Conservation (phyloP, 53 echinoderm and acorn worm genomes). For the Arbacia lixula region DNA sequence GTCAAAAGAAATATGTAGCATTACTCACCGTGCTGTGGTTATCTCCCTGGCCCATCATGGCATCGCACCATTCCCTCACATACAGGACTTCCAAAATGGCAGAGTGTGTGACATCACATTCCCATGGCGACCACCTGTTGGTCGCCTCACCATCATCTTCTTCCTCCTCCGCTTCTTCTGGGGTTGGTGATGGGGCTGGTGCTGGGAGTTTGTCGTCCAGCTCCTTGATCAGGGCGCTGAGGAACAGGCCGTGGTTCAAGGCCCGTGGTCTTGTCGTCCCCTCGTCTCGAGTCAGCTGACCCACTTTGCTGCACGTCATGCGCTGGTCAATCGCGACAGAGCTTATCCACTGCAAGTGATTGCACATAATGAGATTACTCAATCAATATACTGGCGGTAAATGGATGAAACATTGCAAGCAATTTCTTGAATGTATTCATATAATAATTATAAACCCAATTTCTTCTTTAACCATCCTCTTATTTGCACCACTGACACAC, state of each 20-base stretch:
- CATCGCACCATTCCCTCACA: conserved; percentile 28
- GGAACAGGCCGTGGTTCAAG: conserved; percentile 12
- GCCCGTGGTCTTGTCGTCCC: not conserved
- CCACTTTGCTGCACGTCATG: conserved; percentile 5
- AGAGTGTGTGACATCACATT: conserved; percentile 1
- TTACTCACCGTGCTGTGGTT: too few species aligned
- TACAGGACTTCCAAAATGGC: conserved; percentile 32
- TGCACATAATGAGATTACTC: too few species aligned
- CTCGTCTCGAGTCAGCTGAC: conserved; percentile 14
- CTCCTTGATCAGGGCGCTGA: not conserved
- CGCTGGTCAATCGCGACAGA: conserved; percentile 8
- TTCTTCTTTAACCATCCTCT: too few species aligned
- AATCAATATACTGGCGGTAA: too few species aligned
- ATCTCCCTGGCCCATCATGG: not conserved
- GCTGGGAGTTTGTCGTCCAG: not conserved
- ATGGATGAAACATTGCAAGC: too few species aligned
- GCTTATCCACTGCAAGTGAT: conserved; percentile 31
- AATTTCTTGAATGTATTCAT: too few species aligned
- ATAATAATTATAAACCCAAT: too few species aligned
- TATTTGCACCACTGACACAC: too few species aligned
- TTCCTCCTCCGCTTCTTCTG: not conserved
- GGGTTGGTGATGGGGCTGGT: not conserved
- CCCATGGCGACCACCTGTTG: conserved; percentile 32
- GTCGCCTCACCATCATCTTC: not conserved
- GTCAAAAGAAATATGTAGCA: too few species aligned